Evolutionary conservation across 2,113 vertebrate genomes (phyloP).

Genomic region (Periophthalmodon schlosseri): DNA sequence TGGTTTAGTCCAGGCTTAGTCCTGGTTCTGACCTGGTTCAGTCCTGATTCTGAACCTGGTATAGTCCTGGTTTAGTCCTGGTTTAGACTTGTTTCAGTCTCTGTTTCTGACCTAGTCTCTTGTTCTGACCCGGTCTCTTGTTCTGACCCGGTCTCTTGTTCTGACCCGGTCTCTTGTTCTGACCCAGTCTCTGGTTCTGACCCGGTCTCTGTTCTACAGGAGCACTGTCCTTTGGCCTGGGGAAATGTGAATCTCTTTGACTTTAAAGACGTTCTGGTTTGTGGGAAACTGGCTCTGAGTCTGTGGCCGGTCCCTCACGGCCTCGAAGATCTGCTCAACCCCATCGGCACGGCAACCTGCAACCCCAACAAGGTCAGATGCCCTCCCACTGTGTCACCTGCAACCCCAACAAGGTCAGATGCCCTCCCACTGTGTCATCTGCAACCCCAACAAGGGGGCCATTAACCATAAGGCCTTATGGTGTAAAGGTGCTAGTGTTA

Average conservation of each 20-base stretch:
- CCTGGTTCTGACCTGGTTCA: background rate
- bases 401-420: constrained; percentile 37
- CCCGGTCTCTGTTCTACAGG: constrained; percentile 69
- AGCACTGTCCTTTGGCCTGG: constrained; percentile 95
- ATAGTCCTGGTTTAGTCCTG: background rate
- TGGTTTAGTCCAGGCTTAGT: background rate
- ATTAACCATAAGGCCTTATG: too few relatives aligned
- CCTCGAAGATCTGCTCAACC: constrained; percentile 74
- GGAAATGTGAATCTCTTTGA: constrained; percentile 97
- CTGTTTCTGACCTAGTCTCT: background rate
- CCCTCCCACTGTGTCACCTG: background rate
- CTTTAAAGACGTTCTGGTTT: constrained; percentile 92
- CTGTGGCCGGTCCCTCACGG: constrained; percentile 83
- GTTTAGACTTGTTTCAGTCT: background rate
- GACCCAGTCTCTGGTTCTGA: background rate
- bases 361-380: constrained; percentile 57
- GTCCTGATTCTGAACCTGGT: background rate
- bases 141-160: background rate
- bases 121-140: constrained; percentile 66
- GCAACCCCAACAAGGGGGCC: too few relatives aligned
- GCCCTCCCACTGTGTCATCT: too few relatives aligned
- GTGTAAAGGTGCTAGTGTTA: too few relatives aligned
- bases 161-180: background rate
- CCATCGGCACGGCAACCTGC: constrained; percentile 53
- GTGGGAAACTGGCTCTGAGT: constrained; percentile 94